Evolutionary conservation across 2,797 vertebrate species (phyloP), one percentile per base, ranked within the genome.

Genomic region (Allobates femoralis): DNA sequence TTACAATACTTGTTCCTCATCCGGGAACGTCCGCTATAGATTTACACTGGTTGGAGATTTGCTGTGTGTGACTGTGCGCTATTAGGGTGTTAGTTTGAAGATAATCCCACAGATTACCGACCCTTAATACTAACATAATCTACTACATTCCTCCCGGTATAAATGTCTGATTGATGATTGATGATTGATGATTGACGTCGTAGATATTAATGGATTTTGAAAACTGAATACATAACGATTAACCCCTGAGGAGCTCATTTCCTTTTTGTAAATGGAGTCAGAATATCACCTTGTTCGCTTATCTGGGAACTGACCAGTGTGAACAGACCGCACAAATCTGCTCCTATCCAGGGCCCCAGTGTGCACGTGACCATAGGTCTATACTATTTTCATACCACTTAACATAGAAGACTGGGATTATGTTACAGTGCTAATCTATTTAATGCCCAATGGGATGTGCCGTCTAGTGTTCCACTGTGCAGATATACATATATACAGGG

Each of bases 351-450:
- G 55, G 34, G 81, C 41, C 6, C 26, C 16, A 7, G 8, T 74
- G 55, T 34, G 60, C 81, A 74, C 14, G 69, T 75, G 55, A 50
- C 74, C 34, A 1, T 41, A 34, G 46, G 34, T 19, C 82, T 73
- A 41, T 62, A 51, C 87, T 88, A 85, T 88, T 88, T 88, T 85
- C 87, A 85, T n/a, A 53, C 41, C 58, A 67, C 86, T 75, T 32
- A 23, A 85, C 81, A 80, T 84, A 81, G 82, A 64, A 81, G 56
- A 75, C 32, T 19, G 21, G 76, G 28, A 12, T 88, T 62, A 16
- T 2, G 46, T 88, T 88, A 71, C 87, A 60, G 32, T 73, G 78
- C 75, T 85, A 60, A 85, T 75, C 81, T 81, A 53, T n/a, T 85
- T 73, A 41, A 69, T 69, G 78, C 50, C 26, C 69, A 15, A 37